Evolutionary conservation across 2,888 invertebrate genomes (phyloP), one percentile per base, ranked within the genome.

Genomic region (Callinectes sapidus): DNA sequence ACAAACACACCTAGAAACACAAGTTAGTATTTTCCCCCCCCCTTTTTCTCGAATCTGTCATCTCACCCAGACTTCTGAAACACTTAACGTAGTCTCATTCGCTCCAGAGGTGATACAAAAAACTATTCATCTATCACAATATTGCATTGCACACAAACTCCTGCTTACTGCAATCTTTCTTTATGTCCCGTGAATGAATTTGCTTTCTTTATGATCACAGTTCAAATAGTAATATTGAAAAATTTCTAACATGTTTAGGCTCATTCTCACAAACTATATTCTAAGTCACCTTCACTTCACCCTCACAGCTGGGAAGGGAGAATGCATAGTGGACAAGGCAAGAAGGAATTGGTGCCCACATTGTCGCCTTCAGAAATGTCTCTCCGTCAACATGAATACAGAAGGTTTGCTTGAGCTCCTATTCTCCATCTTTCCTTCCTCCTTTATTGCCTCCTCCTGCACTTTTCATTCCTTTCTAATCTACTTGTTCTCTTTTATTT

Each of bases 331-430:
- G 90, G 98, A 98, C 96, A 98, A 98, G 96, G 97, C 97, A 0
- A 96, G 98, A 90, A 96, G 98, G 94, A 98, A 98, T 96, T 98
- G 98, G 98, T 98, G 98, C 95, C 98, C 98, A 0, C 97, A 97
- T 95, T 98, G 98, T 95, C 96, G 98, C 71, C 96, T 98, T 28
- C 97, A 97, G 95, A 97, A 97, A 95, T 98, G 98, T 95, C 97
- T 98, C 94, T 96, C 96, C 0, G 97, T 97, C 87, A 96, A 97
- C 94, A 98, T 98, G 98, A 98, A 98, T 95, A 96, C 97, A 1
- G 96, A 97, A 95, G 97, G 97, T 97, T 39, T 0, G 71, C 35
- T 23, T 48, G 48, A 48, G 8, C 48, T 87, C 2, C 2, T 23
- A 23, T 14, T 87, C 16, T 28, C 16, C 48, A 14, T 32, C 32